Evolutionary conservation across 2,888 invertebrate genomes (phyloP), one percentile per base, ranked within the genome.

Genomic region (Heliconius charithonia): DNA sequence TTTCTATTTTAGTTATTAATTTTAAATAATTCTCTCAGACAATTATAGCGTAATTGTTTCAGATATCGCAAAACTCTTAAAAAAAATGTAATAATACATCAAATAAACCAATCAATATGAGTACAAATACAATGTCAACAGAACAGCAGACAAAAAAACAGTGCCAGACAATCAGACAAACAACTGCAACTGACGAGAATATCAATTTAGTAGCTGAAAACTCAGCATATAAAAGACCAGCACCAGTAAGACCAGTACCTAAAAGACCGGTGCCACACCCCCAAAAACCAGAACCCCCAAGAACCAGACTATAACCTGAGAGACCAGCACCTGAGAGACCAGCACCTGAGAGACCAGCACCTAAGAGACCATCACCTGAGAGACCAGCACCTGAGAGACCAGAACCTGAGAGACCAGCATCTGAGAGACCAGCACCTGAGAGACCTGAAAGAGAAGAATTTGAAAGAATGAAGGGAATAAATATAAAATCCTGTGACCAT

Each of bases 1-100:
- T 19, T 19, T 51, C 2, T 19, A 0, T 41, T 41, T 41, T 0
- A 41, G 41, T 41, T 41, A 41, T 41, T 41, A 41, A 19, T 16
- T 51, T 59, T 59, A 56, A 22, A 22, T n/a, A n/a, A 45, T 45
- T 45, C 9, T 51, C 19, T 7, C 13, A 25, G 25, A 70, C 4
- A 45, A 22, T 51, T 37, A 67, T 4, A n/a, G 4, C 16, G 41
- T 69, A 29, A 51, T 72, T 72, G 32, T 72, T 72, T 72, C 72
- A 72, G 72, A n/a, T 72, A 72, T 56, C 59, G 16, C 59, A 13
- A 72, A 9, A 9, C 3, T 37, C 16, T 72, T 56, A n/a, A 32
- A 37, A 59, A 16, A 29, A 22, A 59, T 12, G 13, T 12, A 51
- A 32, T 13, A 7, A n/a, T 56, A 59, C 1, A n/a, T 13, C 22